These are phyloP conservation scores for Struthio camelus DNA, from an alignment of 2,113 vertebrate species.

Conservation along the genomic window DNA sequence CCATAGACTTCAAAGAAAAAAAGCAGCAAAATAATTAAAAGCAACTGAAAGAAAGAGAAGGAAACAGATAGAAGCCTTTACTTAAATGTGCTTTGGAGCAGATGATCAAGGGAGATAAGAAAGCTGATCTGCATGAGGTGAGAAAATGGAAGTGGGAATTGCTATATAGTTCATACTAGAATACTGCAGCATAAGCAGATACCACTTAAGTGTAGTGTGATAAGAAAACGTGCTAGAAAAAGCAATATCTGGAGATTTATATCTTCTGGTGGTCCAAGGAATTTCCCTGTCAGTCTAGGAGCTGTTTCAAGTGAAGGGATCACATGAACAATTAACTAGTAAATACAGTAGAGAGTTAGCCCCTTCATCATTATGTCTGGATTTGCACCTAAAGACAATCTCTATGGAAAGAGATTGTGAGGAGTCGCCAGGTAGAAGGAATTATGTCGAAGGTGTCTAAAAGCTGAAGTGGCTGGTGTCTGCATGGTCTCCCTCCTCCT, in stretches of 20 bases:
- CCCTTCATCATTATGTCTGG: neutral
- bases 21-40: neutral
- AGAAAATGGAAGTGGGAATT: neutral
- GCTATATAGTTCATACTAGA: neutral
- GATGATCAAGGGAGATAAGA: neutral
- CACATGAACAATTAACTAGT: neutral
- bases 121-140: neutral
- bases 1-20: neutral
- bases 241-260: neutral
- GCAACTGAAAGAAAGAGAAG: neutral
- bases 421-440: neutral
- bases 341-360: neutral
- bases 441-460: neutral
- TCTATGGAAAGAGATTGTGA: neutral
- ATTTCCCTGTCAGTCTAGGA: neutral
- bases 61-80: neutral
- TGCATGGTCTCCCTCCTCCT: fast-evolving
- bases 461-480: neutral
- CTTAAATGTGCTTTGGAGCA: neutral
- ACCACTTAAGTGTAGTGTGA: neutral
- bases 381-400: neutral
- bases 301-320: neutral
- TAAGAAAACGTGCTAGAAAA: neutral
- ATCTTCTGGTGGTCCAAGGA: neutral
- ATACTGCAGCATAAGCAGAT: neutral